Conservation (phyloP, 2,888 invertebrate genomes). For the Rapana venosa region DNA sequence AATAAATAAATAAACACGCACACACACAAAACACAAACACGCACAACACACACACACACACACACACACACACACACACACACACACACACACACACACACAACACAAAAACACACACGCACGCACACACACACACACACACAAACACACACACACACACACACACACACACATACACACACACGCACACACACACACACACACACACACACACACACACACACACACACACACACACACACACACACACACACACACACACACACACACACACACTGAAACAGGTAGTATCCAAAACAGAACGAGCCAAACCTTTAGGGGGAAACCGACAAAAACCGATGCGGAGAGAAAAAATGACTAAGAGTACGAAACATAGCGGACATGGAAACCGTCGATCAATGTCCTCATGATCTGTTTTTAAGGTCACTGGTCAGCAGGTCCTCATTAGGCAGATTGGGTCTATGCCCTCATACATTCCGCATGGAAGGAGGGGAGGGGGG, state of each 20-base stretch:
- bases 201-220: conserved; percentile 10
- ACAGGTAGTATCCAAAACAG: too few relatives aligned
- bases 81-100: not conserved
- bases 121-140: conserved; percentile 5
- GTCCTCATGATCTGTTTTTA: too few relatives aligned
- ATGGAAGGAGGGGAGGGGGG: too few relatives aligned
- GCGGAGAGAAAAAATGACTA: too few relatives aligned
- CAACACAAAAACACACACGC: not conserved
- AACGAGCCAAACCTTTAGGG: too few relatives aligned
- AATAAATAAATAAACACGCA: not conserved
- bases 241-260: conserved; percentile 10
- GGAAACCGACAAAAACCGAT: too few relatives aligned
- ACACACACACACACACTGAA: not conserved
- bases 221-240: conserved; percentile 10
- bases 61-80: conserved; percentile 10
- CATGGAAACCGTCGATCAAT: too few relatives aligned
- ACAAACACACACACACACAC: conserved; percentile 4
- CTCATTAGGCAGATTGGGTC: too few relatives aligned
- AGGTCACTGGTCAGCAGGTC: too few relatives aligned
- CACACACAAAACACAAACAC: too few relatives aligned
- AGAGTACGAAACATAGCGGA: too few relatives aligned
- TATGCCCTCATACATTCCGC: too few relatives aligned
- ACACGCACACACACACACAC: not conserved
- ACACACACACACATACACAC: not conserved
- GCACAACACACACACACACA: conserved; percentile 10